Evolutionary conservation across 2,797 vertebrate genomes (phyloP), one percentile per base, ranked within the genome.

Genomic region (Cuculus canorus): DNA sequence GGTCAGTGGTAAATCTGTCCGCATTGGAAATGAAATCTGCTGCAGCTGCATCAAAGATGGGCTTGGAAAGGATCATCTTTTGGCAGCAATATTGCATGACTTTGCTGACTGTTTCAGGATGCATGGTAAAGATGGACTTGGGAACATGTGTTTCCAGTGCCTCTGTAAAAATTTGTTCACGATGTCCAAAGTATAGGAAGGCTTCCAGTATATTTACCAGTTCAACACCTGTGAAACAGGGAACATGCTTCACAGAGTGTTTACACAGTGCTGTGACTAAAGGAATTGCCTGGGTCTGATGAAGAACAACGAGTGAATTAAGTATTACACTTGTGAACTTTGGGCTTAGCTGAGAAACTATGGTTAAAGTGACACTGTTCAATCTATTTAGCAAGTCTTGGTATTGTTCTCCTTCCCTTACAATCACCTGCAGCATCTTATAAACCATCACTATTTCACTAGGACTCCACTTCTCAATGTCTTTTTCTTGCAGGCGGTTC

Each of bases 211-310:
- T 98, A 2, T 89, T 52, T 2, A 93, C 60, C 27, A 99, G 97
- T 92, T 99, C 98, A 30, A 98, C 95, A 8, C 97, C 98, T 1
- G 97, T 98, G 94, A 99, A 99, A 86, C 64, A 92, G 1, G 98
- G 97, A 19, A 99, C 84, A 4, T 98, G 97, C 7, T 97, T 96
- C 30, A 98, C 98, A 0, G 98, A 98, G 65, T 98, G 97, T 80
- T 98, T 99, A 82, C 98, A 98, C 33, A 99, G 92, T 21, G 85
- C 98, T 94, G 98, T 98, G 25, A 99, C 97, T 53, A 99, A 98
- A 17, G 98, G 95, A 86, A 98, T 82, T 30, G 97, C 98, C 59
- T 82, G 98, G 2, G 90, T 98, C 97, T 99, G 98, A 79, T 96
- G 96, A 39, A 99, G 97, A 61, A 79, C 92, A 54, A 98, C 95